phyloP scores from a whole-genome alignment of 2,113 vertebrate species.

The Ciconia stormi region DNA sequence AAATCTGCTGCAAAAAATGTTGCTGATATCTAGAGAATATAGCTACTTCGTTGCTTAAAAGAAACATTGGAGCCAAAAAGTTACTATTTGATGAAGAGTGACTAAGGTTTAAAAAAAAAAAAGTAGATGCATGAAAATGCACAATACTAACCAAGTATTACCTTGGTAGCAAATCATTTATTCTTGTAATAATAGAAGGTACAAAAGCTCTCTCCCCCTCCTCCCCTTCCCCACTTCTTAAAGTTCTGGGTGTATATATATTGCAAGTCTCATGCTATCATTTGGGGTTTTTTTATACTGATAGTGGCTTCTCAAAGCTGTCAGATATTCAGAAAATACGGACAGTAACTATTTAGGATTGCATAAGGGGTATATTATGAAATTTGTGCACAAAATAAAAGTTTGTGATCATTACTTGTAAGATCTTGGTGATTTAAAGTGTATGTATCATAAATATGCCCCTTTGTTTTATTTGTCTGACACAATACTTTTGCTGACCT shows the following conservation, averaged over 20 bases:
- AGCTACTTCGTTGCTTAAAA: neutral
- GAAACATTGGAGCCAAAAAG: neutral
- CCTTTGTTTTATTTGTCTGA: neutral
- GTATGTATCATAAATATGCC: neutral
- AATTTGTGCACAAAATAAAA: neutral
- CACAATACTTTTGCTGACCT: neutral
- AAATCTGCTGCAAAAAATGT: neutral
- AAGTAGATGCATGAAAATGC: neutral
- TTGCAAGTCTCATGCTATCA: neutral
- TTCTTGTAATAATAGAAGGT: neutral
- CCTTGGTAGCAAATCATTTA: neutral
- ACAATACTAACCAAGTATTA: neutral
- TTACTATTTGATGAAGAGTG: neutral
- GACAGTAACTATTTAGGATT: neutral
- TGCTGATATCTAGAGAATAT: neutral
- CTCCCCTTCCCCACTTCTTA: too few relatives aligned
- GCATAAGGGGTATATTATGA: neutral
- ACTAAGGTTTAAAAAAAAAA: neutral
- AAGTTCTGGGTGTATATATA: neutral
- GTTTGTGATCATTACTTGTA: neutral
- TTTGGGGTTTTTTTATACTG: neutral
- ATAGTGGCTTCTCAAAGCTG: neutral
- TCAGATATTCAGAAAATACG: neutral
- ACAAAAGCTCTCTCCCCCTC: neutral
- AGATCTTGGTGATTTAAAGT: neutral